Conservation (phyloP, 1,140 invertebrate species). For the Zaprionus gabonicus region DNA sequence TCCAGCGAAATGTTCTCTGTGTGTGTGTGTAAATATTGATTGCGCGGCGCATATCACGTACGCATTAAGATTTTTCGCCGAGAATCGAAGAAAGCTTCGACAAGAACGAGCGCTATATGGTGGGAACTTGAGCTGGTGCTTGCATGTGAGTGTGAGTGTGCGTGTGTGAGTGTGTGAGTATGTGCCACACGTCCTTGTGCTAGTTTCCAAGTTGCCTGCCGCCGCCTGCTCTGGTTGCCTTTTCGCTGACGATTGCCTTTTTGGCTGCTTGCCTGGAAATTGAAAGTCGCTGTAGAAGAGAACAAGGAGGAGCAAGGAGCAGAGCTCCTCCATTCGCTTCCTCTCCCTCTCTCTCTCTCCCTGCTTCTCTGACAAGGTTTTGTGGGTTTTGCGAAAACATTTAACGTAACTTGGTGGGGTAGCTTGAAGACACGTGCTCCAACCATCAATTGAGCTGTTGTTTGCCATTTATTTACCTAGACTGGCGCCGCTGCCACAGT, state of each 20-base stretch:
- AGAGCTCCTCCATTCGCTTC: background rate
- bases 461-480: slow-evolving; percentile 78
- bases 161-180: slow-evolving; percentile 23
- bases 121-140: slow-evolving; percentile 39
- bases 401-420: slow-evolving; percentile 63
- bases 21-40: slow-evolving; percentile 72
- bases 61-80: slow-evolving; percentile 64
- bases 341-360: background rate
- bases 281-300: slow-evolving; percentile 60
- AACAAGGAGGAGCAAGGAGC: background rate
- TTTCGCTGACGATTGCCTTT: slow-evolving; percentile 75
- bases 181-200: slow-evolving; percentile 71
- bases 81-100: slow-evolving; percentile 35
- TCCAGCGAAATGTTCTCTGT: slow-evolving; percentile 24
- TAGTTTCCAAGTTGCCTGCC: slow-evolving; percentile 69
- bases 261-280: slow-evolving; percentile 72
- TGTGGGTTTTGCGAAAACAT: slow-evolving; percentile 54
- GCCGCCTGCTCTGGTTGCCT: slow-evolving; percentile 56
- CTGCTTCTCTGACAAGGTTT: background rate
- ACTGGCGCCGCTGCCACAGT: slow-evolving; percentile 1
- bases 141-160: slow-evolving; percentile 10
- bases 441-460: slow-evolving; percentile 77
- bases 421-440: slow-evolving; percentile 66
- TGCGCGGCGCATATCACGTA: slow-evolving; percentile 70
- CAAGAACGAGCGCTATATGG: slow-evolving; percentile 44